Base-by-base conservation (phyloP, 2,797 vertebrate species). In the Megalops cyprinoides region DNA sequence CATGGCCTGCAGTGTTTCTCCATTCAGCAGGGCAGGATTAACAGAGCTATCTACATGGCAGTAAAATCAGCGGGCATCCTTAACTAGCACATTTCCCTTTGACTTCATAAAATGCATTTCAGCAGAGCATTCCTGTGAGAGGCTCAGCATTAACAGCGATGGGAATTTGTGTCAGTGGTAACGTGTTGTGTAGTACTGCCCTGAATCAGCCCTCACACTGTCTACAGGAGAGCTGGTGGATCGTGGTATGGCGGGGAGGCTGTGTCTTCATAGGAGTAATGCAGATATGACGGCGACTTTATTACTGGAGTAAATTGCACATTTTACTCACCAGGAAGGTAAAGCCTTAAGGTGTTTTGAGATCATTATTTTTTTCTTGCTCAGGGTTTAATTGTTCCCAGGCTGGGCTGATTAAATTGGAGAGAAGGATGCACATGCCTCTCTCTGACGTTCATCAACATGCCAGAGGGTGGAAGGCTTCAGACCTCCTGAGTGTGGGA, bases 31-130 rank as follows among this genome's bases (percentile, higher is more conserved):
- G n/a, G n/a, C n/a, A n/a, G n/a, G n/a, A n/a, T 93, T 92, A 91
- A 84, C 87, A 80, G 80, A 75, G 79, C 79, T 67, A 76, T 87
- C 84, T 87, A 90, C 85, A 82, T 74, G 84, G 82, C 87, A 87
- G 87, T 93, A 87, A 93, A 93, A 82, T 78, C 91, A 91, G 93
- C 85, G 12, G 87, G 90, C 84, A 87, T 77, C 75, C 12, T 74
- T 28, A 49, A 49, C 73, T 28, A 31, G 44, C n/a, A 51, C 23
- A 10, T n/a, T 75, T 75, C 77, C 55, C 80, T 86, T 90, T 90
- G 86, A 88, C 86, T 80, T 49, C 87, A 83, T 69, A 25, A 23
- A 55, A n/a, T n/a, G n/a, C n/a, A n/a, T n/a, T n/a, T n/a, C n/a
- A n/a, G n/a, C n/a, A n/a, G n/a, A n/a, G 84, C 86, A 90, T 88